Evolutionary conservation across 2,797 vertebrate species (phyloP), one percentile per base, ranked within the genome.

Genomic region (Merluccius polli): DNA sequence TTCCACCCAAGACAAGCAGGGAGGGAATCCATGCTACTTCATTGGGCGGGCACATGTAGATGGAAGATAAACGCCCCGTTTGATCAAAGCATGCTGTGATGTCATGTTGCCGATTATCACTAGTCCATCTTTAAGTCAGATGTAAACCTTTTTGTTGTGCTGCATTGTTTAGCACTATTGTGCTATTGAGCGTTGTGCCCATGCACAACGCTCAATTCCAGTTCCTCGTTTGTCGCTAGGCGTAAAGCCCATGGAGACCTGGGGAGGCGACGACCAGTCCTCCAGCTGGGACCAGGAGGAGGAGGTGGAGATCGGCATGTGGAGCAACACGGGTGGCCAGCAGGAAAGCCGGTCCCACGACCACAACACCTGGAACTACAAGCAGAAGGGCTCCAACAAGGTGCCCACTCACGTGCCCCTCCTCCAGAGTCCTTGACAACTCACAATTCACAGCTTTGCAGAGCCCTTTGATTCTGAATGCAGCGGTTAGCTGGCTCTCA

Each of bases 251-350:
- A 96, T 98, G 95, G 95, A 97, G 69, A 95, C 94, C 74, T 99
- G 98, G 97, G 93, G 95, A 85, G 92, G 89, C 16, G 96, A 98
- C 35, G 95, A 97, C 4, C 91, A 90, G 83, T 92, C 95, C 65
- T 92, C 95, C 73, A 94, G 93, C 94, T 98, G 96, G 96, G 97
- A 98, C 86, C 96, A 96, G 76, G 96, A 98, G 76, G 97, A 97
- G 72, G 97, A 97, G 83, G 96, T 97, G 0, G 97, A 99, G 92
- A 98, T 99, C 44, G 97, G 97, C 84, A 97, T 98, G 96, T 99
- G 98, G 98, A 98, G 94, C 86, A 96, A 96, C 85, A 90, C 89
- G 88, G 89, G 94, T 33, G 95, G 90, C 83, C 96, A 96, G 89
- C 96, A 96, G 86, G 96, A 95, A 81, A 92, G 77, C 88, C 85